Percentiles rank a stretch among this genome's conserved stretches.
phyloP scores from a whole-genome alignment of 2,113 vertebrate genomes.

The Ancistrus triradiatus region DNA sequence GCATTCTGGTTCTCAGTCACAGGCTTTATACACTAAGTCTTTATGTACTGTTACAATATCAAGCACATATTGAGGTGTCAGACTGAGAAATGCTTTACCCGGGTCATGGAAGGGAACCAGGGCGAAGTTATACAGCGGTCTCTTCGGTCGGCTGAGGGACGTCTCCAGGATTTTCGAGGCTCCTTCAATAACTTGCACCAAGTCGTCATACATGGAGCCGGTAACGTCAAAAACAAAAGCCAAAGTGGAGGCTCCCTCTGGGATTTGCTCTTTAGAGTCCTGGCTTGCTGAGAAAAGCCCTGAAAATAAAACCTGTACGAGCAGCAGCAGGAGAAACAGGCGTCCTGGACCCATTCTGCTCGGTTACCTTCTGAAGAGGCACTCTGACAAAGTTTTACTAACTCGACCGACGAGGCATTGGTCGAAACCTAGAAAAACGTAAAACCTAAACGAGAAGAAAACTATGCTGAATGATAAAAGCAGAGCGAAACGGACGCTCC shows the following conservation, averaged over 20 bases:
- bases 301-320: slow-evolving; percentile 44
- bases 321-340: slow-evolving; percentile 45
- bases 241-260: slow-evolving; percentile 92
- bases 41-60: too few relatives aligned
- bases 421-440: not conserved
- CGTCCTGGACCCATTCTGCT: slow-evolving; percentile 53
- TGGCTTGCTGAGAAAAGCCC: slow-evolving; percentile 49
- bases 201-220: slow-evolving; percentile 97
- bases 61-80: too few relatives aligned
- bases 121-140: slow-evolving; percentile 90
- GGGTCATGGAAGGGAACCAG: slow-evolving; percentile 96
- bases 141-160: slow-evolving; percentile 87
- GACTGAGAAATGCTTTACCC: slow-evolving; percentile 66
- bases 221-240: slow-evolving; percentile 98
- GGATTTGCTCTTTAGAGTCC: slow-evolving; percentile 65
- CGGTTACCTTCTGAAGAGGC: not conserved
- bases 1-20: too few relatives aligned
- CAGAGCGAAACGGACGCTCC: not conserved
- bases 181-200: slow-evolving; percentile 96
- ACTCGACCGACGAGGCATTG: not conserved
- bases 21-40: too few relatives aligned
- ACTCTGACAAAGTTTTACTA: not conserved
- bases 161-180: slow-evolving; percentile 97
- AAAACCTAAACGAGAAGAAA: not conserved
- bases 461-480: not conserved